Evolutionary conservation across 2,888 invertebrate genomes (phyloP).

Genomic region (Drosophila borborema): DNA sequence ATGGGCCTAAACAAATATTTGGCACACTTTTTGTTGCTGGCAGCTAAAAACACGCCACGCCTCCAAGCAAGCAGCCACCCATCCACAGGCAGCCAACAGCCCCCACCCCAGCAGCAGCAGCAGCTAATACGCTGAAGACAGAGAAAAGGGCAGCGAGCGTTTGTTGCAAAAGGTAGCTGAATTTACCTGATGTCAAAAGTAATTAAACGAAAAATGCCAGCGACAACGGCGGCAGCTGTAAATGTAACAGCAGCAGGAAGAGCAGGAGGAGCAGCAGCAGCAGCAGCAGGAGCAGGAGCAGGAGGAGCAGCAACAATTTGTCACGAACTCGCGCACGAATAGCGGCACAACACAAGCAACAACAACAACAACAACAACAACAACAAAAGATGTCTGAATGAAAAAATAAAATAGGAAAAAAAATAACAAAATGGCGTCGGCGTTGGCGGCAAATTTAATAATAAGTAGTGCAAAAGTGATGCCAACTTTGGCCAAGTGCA

Average conservation of each 20-base stretch:
- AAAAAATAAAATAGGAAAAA: conserved; percentile 20
- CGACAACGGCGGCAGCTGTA: conserved; percentile 47
- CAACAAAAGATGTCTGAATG: conserved; percentile 2
- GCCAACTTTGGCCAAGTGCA: conserved; percentile 31
- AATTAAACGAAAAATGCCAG: conserved; percentile 76
- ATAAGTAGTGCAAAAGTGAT: conserved; percentile 37
- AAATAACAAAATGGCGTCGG: conserved; percentile 39
- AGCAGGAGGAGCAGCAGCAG: conserved; percentile 14
- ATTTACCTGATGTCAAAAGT: conserved; percentile 77
- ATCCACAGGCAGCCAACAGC: no score
- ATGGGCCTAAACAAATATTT: conserved; percentile 72
- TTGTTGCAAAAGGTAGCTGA: conserved; percentile 37
- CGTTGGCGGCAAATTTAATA: conserved; percentile 43
- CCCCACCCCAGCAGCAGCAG: background rate
- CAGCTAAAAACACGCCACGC: background rate
- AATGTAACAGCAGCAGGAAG: conserved; percentile 12
- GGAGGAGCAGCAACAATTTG: conserved; percentile 32
- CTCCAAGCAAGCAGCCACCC: background rate
- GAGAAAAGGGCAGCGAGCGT: background rate
- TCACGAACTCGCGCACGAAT: conserved; percentile 27
- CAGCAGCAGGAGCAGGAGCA: conserved; percentile 11
- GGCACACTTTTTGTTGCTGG: conserved; percentile 59
- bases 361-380: background rate
- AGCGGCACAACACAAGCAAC: conserved; percentile 1
- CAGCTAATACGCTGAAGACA: background rate